Base-by-base conservation (phyloP, 2,888 invertebrate genomes). In the Allacma fusca region DNA sequence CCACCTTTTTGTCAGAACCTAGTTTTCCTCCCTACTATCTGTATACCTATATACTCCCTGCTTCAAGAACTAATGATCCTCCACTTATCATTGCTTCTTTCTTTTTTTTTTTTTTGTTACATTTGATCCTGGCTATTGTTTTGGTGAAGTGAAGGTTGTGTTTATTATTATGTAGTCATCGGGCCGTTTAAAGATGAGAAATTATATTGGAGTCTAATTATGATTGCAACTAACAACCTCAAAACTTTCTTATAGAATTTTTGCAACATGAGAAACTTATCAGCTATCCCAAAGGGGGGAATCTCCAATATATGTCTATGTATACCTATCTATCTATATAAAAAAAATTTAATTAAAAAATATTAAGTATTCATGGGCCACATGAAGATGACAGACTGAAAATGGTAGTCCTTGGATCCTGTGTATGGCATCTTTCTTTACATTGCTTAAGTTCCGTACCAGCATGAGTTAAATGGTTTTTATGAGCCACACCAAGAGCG, bases 381-480 rank as follows among this genome's bases (percentile, higher is more conserved):
- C 13, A 67, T 34, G 67, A 34, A 67, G n/a, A 67, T 64, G 28
- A 64, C 28, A 26, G 19, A n/a, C 23, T 28, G 24, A 40, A 50
- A 50, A 26, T 21, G 67, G 67, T n/a, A 68, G 34, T 21, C 68
- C 23, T 68, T 26, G 67, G 24, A 34, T 34, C 23, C 21, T 50
- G 4, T 50, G 16, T 50, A 9, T 4, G 5, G n/a, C 19, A 50
- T 50, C 19, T 19, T 50, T 50, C 50, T 50, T 50, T 50, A 50
- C 50, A 50, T 34, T n/a, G 5, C n/a, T 9, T 16, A 50, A 5
- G 19, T 69, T 43, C 26, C 26, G n/a, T 70, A 50, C 24, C 70
- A 70, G 70, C 70, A 26, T 70, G 70, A 70, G 70, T 40, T 70
- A 50, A 50, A 70, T 43, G 26, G 70, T 28, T 70, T 70, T 70